Evolutionary conservation across 1,140 invertebrate species (phyloP).

Genomic region (Drosophila hydei): DNA sequence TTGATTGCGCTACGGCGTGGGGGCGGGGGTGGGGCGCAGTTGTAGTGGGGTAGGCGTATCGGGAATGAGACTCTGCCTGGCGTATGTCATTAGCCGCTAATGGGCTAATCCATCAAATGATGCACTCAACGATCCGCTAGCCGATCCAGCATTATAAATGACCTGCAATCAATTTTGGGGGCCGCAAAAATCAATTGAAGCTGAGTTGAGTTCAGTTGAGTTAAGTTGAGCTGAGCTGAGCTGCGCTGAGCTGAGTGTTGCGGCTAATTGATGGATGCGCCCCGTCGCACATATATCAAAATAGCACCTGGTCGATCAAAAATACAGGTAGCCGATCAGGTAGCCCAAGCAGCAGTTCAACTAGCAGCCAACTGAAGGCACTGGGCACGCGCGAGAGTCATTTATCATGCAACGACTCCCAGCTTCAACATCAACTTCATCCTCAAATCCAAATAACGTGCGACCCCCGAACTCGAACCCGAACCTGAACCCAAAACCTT

Average conservation of each 20-base stretch:
- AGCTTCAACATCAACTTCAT: background rate
- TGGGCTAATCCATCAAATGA: conserved; percentile 62
- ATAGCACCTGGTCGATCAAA: conserved; percentile 73
- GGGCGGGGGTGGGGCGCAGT: background rate
- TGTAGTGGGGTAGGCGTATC: background rate
- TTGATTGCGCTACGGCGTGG: no score
- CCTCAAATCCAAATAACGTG: conserved; percentile 9
- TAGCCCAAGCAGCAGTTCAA: conserved; percentile 5
- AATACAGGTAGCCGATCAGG: conserved; percentile 67
- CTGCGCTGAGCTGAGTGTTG: conserved; percentile 8
- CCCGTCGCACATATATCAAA: conserved; percentile 65
- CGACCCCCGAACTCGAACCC: conserved; percentile 15
- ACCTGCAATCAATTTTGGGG: conserved; percentile 25
- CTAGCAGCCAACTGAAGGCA: conserved; percentile 10
- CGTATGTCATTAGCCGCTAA: conserved; percentile 50
- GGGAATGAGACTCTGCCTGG: background rate
- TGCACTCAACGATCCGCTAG: conserved; percentile 19
- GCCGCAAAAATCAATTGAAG: conserved; percentile 56
- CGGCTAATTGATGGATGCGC: conserved; percentile 64
- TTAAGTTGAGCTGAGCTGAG: no score
- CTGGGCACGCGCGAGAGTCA: conserved; percentile 65
- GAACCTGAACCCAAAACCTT: background rate
- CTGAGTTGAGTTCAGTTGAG: background rate
- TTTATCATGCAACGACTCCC: conserved; percentile 55
- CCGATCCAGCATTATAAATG: conserved; percentile 28